Base-by-base conservation (phyloP, 2,888 invertebrate species). In the Tachystola acroxantha region DNA sequence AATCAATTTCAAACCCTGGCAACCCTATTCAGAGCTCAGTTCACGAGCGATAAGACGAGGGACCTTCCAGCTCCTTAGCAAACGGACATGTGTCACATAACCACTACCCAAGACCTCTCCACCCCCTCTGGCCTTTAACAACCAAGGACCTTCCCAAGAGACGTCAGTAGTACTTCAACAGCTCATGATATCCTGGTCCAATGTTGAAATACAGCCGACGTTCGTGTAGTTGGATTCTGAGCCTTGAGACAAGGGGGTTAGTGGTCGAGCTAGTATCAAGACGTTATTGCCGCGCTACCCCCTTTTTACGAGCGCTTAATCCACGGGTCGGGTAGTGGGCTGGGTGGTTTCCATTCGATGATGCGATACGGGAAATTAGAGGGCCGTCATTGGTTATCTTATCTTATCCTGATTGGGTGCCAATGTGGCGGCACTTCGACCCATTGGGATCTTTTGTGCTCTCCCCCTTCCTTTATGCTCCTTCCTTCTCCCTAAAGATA, bases 271-370 rank as follows among this genome's bases (percentile, higher is more conserved):
- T 52, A 57, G 69, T 72, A 80, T 81, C 76, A 78, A 81, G 80
- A 81, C 75, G 75, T 80, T 79, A 81, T 72, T 70, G 70, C 72
- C 64, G 58, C 57, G 66, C 70, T 71, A 69, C 73, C 71, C 77
- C 62, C 68, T 62, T 78, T 80, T 82, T 79, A 82, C 77, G 80
- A 80, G 75, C 74, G 77, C 77, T 80, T 82, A 81, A 82, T 81
- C 81, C 80, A 58, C 64, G 65, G 68, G 71, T 70, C 65, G 67
- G 56, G 48, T 61, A 50, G 48, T 51, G 19, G 46, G 39, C 33
- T 34, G 10, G 31, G 43, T 31, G 32, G 66, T 62, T 57, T 63
- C 48, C 78, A 53, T 48, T 57, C 32, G 19, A 27, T 3, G 2
- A 6, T 9, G 43, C 57, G 57, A 10, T 29, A 53, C 54, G 53